These are phyloP conservation scores for Acromyrmex heyeri DNA, from an alignment of 1,140 invertebrate species.

Conservation along the genomic window DNA sequence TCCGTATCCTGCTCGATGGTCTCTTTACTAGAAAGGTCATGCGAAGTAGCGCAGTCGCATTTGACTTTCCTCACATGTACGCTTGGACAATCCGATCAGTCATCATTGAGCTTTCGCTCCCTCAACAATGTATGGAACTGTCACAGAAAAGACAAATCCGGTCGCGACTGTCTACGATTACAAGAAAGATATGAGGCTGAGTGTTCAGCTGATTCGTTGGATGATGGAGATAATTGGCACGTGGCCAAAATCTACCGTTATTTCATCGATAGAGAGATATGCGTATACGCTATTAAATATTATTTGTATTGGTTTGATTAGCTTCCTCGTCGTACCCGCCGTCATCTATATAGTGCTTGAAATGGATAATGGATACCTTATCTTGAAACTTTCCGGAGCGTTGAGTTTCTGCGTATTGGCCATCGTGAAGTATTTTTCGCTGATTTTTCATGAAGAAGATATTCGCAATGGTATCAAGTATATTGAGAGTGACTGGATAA, in stretches of 20 bases:
- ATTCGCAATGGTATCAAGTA: conserved; percentile 75
- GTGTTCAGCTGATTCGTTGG: conserved; percentile 64
- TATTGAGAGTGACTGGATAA: conserved; percentile 78
- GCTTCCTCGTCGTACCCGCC: conserved; percentile 52
- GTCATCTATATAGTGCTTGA: conserved; percentile 55
- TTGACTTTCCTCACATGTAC: background rate
- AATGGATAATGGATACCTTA: conserved; percentile 68
- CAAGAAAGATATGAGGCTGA: conserved; percentile 37
- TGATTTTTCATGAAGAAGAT: conserved; percentile 69
- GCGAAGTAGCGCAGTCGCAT: background rate
- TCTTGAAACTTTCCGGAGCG: conserved; percentile 77
- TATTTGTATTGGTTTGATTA: conserved; percentile 39
- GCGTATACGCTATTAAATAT: background rate
- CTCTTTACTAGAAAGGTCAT: background rate
- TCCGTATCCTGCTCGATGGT: background rate
- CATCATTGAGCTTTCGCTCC: background rate
- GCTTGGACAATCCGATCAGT: conserved; percentile 20
- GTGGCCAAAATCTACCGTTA: conserved; percentile 40
- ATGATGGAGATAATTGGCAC: conserved; percentile 64
- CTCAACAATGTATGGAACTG: background rate
- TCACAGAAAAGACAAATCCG: rapidly evolving
- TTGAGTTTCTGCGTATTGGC: conserved; percentile 79
- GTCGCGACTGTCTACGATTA: background rate
- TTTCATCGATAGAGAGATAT: background rate
- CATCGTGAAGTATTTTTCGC: conserved; percentile 76